phyloP scores from a whole-genome alignment of 2,888 invertebrate genomes.

The Meta bourneti region DNA sequence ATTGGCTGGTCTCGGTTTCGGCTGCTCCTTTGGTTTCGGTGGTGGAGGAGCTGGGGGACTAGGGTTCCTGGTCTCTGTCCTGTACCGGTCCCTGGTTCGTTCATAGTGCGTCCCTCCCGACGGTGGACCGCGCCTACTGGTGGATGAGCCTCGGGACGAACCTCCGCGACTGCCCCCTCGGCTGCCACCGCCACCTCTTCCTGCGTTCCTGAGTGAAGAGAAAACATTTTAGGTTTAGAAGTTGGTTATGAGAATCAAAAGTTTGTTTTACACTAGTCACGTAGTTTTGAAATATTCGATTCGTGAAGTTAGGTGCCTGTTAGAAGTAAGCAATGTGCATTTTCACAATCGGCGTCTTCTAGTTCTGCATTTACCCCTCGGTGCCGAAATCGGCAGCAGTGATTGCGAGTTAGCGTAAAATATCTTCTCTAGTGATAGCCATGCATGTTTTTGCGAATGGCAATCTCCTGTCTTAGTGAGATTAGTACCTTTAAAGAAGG shows the following conservation, averaged over 20 bases:
- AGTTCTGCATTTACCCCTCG: too few relatives aligned
- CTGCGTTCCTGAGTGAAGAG: background rate
- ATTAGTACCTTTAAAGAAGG: too few relatives aligned
- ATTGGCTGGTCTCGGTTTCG: background rate
- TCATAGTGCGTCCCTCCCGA: constrained; percentile 17
- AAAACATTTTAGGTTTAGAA: background rate
- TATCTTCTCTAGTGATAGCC: too few relatives aligned
- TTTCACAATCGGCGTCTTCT: too few relatives aligned
- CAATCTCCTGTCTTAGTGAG: too few relatives aligned
- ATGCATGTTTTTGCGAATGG: too few relatives aligned
- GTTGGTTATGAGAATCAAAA: background rate
- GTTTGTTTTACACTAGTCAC: too few relatives aligned
- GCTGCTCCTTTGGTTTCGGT: background rate
- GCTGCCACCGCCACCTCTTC: constrained; percentile 52
- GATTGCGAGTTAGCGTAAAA: too few relatives aligned
- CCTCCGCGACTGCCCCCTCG: constrained; percentile 41
- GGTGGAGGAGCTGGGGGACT: constrained; percentile 26
- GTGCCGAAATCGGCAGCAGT: too few relatives aligned
- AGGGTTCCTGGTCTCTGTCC: background rate
- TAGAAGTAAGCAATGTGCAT: too few relatives aligned
- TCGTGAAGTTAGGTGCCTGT: too few relatives aligned
- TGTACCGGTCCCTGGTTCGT: constrained; percentile 6
- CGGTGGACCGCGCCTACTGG: background rate
- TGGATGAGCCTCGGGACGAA: constrained; percentile 23
- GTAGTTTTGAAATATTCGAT: too few relatives aligned